Evolutionary conservation across 2,113 vertebrate species (phyloP), one percentile per base, ranked within the genome.

Genomic region (Riparia riparia): DNA sequence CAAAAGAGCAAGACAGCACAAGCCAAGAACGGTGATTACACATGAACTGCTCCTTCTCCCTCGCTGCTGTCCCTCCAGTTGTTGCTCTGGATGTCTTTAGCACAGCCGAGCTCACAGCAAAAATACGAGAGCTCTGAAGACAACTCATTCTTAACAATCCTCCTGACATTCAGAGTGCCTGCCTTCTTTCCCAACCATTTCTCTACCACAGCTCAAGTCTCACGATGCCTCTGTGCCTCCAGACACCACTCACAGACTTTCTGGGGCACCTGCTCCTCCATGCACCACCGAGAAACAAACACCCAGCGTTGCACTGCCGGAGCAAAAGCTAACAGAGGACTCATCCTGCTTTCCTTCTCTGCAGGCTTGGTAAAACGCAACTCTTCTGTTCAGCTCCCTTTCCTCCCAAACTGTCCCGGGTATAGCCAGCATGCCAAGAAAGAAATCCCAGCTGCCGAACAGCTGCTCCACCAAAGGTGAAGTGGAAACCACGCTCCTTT

Each of bases 241-340:
- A 32, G 34, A 50, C 25, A 73, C 28, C 8, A 6, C 7, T 19
- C 14, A 0, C 61, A 57, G 50, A 29, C 57, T 69, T 80, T 71
- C 19, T 22, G 63, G 39, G 84, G 54, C 58, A 70, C 29, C 10
- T 2, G 1, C 41, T 80, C 71, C 32, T 79, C 16, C 17, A 4
- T 0, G 10, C 45, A 11, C n/a, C 60, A 10, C 51, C 6, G 22
- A 83, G 78, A 60, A 45, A 34, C 51, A 9, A 37, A 54, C 45
- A 56, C 14, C 10, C 6, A 0, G 18, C 0, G 14, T 2, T 14
- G 5, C 4, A 8, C 1, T 4, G 21, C 7, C 44, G 4, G 14
- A 85, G 17, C 25, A 45, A 64, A 10, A 16, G 25, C 53, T 26
- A 39, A 13, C 32, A 39, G 5, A 50, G n/a, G 2, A 54, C 31